A percentile compares a stretch with the other conserved stretches of the same genome.
Conservation (phyloP, 2,888 invertebrate genomes). For the Acanthosepion lycidas region DNA sequence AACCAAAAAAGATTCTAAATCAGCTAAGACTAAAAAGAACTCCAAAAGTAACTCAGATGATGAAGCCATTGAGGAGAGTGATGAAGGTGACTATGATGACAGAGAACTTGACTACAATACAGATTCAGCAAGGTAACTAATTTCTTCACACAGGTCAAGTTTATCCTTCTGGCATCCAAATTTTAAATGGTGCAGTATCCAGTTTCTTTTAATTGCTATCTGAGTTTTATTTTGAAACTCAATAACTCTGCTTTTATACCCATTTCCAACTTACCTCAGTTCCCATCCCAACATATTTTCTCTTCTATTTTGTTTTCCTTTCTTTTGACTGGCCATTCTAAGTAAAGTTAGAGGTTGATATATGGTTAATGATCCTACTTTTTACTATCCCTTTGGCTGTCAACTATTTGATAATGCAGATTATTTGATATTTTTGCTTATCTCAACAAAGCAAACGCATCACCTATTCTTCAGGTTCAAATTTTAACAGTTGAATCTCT, state of each 20-base stretch:
- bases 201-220: not conserved
- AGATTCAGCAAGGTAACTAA: slow-evolving; percentile 76
- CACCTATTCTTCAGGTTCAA: too few relatives aligned
- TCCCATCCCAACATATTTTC: too few relatives aligned
- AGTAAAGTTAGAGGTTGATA: too few relatives aligned
- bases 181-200: not conserved
- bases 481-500: too few relatives aligned
- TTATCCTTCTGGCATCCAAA: not conserved
- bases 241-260: not conserved
- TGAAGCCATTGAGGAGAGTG: slow-evolving; percentile 95
- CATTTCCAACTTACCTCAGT: too few relatives aligned
- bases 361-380: too few relatives aligned
- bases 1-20: slow-evolving; percentile 60
- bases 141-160: not conserved
- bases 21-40: slow-evolving; percentile 80
- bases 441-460: too few relatives aligned
- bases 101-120: slow-evolving; percentile 95
- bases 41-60: slow-evolving; percentile 82
- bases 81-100: slow-evolving; percentile 97
- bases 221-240: not conserved
- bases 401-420: too few relatives aligned
- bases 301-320: too few relatives aligned
- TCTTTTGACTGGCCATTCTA: too few relatives aligned
- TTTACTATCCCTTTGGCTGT: too few relatives aligned
- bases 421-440: too few relatives aligned